These are phyloP conservation scores for Heterodera filipjevi DNA, from an alignment of 2,888 invertebrate species.

Conservation along the genomic window DNA sequence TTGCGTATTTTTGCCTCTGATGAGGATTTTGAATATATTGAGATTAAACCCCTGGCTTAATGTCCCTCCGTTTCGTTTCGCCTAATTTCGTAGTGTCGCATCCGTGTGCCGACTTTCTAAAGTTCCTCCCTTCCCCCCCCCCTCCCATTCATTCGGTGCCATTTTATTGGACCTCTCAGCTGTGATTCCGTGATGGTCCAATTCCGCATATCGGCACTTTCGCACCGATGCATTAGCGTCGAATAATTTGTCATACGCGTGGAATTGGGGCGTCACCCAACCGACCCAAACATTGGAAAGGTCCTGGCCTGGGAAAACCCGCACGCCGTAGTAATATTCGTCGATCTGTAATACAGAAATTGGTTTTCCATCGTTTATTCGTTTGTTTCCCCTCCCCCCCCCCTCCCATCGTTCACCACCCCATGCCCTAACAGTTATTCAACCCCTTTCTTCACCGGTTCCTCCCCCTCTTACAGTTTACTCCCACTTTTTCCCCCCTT, in stretches of 20 bases:
- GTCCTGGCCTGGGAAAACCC: constrained; percentile 90
- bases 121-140: neutral
- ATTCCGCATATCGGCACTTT: constrained; percentile 84
- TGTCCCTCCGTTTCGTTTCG: too few species aligned
- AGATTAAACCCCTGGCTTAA: too few species aligned
- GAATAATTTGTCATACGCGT: constrained; percentile 64
- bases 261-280: constrained; percentile 97
- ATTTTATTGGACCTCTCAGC: constrained; percentile 37
- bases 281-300: constrained; percentile 80
- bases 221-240: constrained; percentile 51
- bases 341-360: constrained; percentile 73
- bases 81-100: too few species aligned
- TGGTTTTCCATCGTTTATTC: neutral
- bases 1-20: too few species aligned
- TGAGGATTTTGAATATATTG: too few species aligned
- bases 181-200: constrained; percentile 81
- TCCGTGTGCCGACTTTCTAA: too few species aligned
- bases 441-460: too few species aligned
- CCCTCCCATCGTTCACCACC: constrained; percentile 13
- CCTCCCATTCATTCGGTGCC: neutral
- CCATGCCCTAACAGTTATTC: too few species aligned
- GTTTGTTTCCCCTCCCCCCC: neutral
- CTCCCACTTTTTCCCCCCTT: too few species aligned
- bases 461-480: too few species aligned
- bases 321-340: constrained; percentile 88